Evolutionary conservation across 2,113 vertebrate genomes (phyloP), one percentile per base, ranked within the genome.

Genomic region (Misgurnus anguillicaudatus): DNA sequence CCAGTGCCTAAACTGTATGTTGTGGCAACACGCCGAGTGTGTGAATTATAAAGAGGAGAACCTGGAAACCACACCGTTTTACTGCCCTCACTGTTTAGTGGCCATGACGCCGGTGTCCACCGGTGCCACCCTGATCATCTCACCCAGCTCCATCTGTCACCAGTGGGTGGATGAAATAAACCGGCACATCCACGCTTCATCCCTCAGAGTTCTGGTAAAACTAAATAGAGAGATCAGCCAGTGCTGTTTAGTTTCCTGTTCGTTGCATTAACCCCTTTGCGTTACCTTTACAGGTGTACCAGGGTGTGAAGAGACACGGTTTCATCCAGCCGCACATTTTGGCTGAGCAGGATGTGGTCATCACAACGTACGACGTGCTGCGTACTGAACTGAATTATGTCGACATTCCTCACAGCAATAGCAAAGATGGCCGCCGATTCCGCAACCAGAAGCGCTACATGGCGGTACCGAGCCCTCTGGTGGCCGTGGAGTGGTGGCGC

Each of bases 91-190:
- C 85, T 99, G 98, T 84, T 93, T 99, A 9, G 97, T 99, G 10
- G 96, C 96, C 58, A 98, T 98, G 97, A 95, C 94, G 8, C 96
- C 97, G 0, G 95, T 99, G 71, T 92, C 96, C 61, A 97, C 97
- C 0, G 91, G 96, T 41, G 98, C 97, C 0, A 99, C 97, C 55
- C 94, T 99, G 72, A 99, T 99, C 61, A 97, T 99, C 90, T 99
- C 97, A 0, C 97, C 97, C 0, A 98, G 96, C 89, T 99, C 97
- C 80, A 99, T 99, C 88, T 99, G 98, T 88, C 96, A 98, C 85
- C 98, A 99, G 85, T 99, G 98, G 98, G 97, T 98, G 60, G 97
- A 99, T 83, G 98, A 99, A 89, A 98, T 99, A 89, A 97, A 96
- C 78, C 93, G 95, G 2, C 98, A 99, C 73, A 94, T 99, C 77